A percentile compares a stretch with the other conserved stretches of the same genome.
Evolutionary conservation across 2,888 invertebrate species (phyloP).

Genomic region (Drosophila austrosaltans): DNA sequence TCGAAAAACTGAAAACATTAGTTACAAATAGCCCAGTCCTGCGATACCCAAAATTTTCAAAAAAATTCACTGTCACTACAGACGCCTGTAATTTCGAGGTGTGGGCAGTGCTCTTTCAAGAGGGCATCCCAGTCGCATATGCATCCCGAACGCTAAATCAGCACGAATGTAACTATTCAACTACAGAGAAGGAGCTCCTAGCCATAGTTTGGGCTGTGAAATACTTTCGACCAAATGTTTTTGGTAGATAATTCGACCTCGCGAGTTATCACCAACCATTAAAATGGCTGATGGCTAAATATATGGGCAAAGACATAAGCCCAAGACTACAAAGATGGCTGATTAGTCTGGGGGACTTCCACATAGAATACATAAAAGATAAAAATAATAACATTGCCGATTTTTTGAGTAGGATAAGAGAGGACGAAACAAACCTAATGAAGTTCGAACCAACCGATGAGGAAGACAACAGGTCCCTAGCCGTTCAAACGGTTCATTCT

Average conservation of each 20-base stretch:
- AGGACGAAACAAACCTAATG: slow-evolving; percentile 1
- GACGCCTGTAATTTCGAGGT: slow-evolving; percentile 12
- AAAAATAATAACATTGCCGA: slow-evolving; percentile 2
- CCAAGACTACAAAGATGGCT: slow-evolving; percentile 10
- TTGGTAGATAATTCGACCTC: slow-evolving; percentile 1
- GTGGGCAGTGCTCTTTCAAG: slow-evolving; percentile 17
- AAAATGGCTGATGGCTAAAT: slow-evolving; percentile 10
- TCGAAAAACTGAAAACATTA: slow-evolving; percentile 3
- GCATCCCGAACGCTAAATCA: slow-evolving; percentile 6
- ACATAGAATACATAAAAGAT: slow-evolving; percentile 8
- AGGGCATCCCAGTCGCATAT: not conserved
- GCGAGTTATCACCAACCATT: slow-evolving; percentile 5
- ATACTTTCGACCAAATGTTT: not conserved
- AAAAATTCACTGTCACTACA: not conserved
- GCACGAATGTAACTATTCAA: not conserved
- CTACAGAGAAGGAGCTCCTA: slow-evolving; percentile 4
- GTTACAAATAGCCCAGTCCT: slow-evolving; percentile 1
- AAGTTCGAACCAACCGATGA: not conserved
- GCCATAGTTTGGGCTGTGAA: not conserved
- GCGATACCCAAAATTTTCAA: not conserved
- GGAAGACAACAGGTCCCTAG: slow-evolving; percentile 1
- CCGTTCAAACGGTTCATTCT: not conserved
- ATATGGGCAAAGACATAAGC: slow-evolving; percentile 4
- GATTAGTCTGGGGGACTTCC: not conserved
- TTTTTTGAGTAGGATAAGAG: not conserved